A percentile compares a stretch with the other conserved stretches of the same genome.
These are phyloP conservation scores for Nemopilema nomurai DNA, from an alignment of 30 jellyfish, hydroid and myxozoan genomes.

Conservation along the genomic window DNA sequence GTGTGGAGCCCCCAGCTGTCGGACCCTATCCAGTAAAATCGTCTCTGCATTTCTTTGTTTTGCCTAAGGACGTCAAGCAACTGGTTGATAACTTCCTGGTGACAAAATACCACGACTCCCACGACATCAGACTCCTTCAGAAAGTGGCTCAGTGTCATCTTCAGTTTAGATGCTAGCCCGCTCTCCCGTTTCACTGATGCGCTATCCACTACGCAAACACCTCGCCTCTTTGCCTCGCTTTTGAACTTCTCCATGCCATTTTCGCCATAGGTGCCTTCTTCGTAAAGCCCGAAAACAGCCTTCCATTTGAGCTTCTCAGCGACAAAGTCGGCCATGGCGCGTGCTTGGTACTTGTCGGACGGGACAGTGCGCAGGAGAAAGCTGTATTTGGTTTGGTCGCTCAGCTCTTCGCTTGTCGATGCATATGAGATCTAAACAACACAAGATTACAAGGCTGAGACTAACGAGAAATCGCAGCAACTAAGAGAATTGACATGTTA, in stretches of 20 bases:
- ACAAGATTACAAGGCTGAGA: no score
- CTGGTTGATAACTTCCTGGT: slow-evolving; percentile 48
- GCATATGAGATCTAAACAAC: slow-evolving; percentile 73
- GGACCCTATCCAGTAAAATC: slow-evolving; percentile 68
- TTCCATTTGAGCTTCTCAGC: slow-evolving; percentile 70
- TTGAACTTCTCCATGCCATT: slow-evolving; percentile 71
- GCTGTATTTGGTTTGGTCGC: slow-evolving; percentile 65
- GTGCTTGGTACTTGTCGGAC: slow-evolving; percentile 82
- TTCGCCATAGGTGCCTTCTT: slow-evolving; percentile 84
- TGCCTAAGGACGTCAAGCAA: slow-evolving; percentile 18
- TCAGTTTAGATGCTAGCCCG: not conserved
- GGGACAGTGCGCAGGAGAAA: slow-evolving; percentile 92
- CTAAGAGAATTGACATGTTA: no score
- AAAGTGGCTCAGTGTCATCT: slow-evolving; percentile 39
- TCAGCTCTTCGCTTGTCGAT: slow-evolving; percentile 82
- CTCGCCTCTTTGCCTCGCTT: slow-evolving; percentile 15
- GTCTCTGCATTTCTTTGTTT: not conserved
- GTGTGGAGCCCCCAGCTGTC: slow-evolving; percentile 76
- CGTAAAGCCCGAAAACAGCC: slow-evolving; percentile 64
- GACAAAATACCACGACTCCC: slow-evolving; percentile 86
- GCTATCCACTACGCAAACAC: slow-evolving; percentile 65
- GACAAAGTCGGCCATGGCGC: slow-evolving; percentile 81
- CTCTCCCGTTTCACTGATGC: slow-evolving; percentile 33
- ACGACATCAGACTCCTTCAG: slow-evolving; percentile 37
- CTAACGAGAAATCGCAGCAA: no score